Evolutionary conservation across 1,140 invertebrate genomes (phyloP).

Genomic region (Heliconius eleuchia): DNA sequence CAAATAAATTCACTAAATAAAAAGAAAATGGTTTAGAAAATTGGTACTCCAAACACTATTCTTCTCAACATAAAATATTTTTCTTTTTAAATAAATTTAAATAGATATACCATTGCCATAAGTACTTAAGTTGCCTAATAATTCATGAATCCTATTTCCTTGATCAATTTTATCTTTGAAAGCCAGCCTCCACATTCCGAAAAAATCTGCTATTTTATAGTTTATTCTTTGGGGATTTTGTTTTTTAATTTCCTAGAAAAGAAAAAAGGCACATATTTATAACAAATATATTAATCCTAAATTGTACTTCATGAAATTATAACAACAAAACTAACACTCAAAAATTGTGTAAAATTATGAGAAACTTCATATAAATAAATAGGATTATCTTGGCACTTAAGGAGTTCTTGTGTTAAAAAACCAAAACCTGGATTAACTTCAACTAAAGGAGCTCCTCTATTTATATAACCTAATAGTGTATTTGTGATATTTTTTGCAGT

Average conservation of each 20-base stretch:
- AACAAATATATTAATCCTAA: neutral
- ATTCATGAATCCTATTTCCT: conserved; percentile 76
- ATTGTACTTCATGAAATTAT: neutral
- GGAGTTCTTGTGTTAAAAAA: conserved; percentile 74
- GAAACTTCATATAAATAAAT: conserved; percentile 75
- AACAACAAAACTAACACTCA: conserved; percentile 57
- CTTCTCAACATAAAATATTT: too few species aligned
- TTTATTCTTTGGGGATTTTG: conserved; percentile 55
- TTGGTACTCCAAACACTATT: too few species aligned
- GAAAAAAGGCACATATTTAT: neutral
- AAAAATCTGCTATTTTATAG: conserved; percentile 79
- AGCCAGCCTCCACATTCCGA: conserved; percentile 80
- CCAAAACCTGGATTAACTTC: conserved; percentile 82
- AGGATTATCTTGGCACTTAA: conserved; percentile 59
- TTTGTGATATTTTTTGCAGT: conserved; percentile 72
- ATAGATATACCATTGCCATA: conserved; percentile 54
- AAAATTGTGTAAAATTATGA: conserved; percentile 62
- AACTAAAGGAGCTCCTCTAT: conserved; percentile 63
- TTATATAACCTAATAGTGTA: conserved; percentile 53
- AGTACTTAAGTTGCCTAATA: conserved; percentile 73
- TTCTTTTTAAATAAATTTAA: neutral
- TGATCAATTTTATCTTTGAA: conserved; percentile 83
- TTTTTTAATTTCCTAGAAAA: conserved; percentile 58
- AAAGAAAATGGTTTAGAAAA: too few species aligned
- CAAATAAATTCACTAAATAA: too few species aligned